Evolutionary conservation across 2,797 vertebrate genomes (phyloP).

Genomic region (Pseudopleuronectes americanus): DNA sequence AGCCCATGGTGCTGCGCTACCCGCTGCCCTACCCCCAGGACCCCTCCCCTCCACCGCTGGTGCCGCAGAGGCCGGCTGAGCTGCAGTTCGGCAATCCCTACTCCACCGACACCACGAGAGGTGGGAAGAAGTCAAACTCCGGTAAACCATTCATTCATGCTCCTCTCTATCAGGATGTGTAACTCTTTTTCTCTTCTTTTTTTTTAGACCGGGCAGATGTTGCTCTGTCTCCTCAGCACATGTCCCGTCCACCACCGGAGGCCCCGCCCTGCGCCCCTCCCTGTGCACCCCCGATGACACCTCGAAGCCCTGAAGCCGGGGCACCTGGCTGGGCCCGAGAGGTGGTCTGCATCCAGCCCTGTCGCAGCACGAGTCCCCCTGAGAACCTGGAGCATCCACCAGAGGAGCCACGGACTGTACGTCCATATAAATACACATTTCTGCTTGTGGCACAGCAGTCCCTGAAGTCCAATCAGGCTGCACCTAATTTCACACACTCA

Average conservation of each 20-base stretch:
- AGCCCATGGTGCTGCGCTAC: constrained; percentile 84
- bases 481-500: too few species aligned
- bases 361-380: constrained; percentile 92
- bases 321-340: constrained; percentile 84
- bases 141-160: too few species aligned
- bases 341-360: constrained; percentile 96
- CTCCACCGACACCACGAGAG: constrained; percentile 83
- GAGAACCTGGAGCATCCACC: constrained; percentile 90
- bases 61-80: constrained; percentile 88
- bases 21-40: constrained; percentile 88
- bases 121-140: constrained; percentile 57
- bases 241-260: constrained; percentile 88
- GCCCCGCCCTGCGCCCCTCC: constrained; percentile 82
- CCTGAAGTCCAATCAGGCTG: too few species aligned
- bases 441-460: too few species aligned
- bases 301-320: constrained; percentile 35
- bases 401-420: constrained; percentile 87
- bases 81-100: constrained; percentile 96
- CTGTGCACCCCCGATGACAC: constrained; percentile 76
- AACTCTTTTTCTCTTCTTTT: background rate
- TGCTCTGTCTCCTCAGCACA: constrained; percentile 89
- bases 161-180: too few species aligned
- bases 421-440: constrained; percentile 5
- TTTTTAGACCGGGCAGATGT: constrained; percentile 88
- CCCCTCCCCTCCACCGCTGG: constrained; percentile 83